These are phyloP conservation scores for Melopsittacus undulatus DNA, from an alignment of 2,797 vertebrate genomes.

Conservation along the genomic window DNA sequence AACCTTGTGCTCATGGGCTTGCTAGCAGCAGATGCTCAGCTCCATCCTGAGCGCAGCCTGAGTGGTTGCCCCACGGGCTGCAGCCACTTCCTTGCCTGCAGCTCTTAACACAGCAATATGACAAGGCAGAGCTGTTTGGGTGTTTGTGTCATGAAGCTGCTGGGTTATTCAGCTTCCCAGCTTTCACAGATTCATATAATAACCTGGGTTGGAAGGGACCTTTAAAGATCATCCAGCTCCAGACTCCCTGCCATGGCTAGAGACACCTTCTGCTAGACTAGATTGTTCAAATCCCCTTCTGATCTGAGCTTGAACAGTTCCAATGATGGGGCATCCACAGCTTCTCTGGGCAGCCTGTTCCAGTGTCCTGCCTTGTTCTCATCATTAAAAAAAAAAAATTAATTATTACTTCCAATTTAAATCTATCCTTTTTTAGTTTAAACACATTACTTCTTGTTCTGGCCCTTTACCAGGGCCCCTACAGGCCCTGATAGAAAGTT, in stretches of 20 bases:
- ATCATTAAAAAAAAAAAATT: neutral
- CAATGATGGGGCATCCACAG: neutral
- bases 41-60: neutral
- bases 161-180: neutral
- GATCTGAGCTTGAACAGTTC: neutral
- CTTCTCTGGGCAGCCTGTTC: neutral
- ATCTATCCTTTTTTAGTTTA: neutral
- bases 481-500: neutral
- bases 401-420: neutral
- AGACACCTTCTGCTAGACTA: neutral
- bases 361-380: neutral
- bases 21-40: neutral
- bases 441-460: neutral
- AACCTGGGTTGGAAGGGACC: neutral
- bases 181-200: neutral
- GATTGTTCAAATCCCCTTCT: neutral
- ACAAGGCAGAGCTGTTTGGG: neutral
- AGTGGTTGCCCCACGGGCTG: rapidly evolving
- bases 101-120: rapidly evolving
- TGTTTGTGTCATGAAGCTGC: neutral
- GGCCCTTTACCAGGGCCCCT: neutral
- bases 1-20: neutral
- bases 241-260: neutral
- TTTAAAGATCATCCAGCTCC: neutral
- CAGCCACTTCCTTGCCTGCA: rapidly evolving